Base-by-base conservation (phyloP, 2,888 invertebrate species). In the Adelognathus sp. region DNA sequence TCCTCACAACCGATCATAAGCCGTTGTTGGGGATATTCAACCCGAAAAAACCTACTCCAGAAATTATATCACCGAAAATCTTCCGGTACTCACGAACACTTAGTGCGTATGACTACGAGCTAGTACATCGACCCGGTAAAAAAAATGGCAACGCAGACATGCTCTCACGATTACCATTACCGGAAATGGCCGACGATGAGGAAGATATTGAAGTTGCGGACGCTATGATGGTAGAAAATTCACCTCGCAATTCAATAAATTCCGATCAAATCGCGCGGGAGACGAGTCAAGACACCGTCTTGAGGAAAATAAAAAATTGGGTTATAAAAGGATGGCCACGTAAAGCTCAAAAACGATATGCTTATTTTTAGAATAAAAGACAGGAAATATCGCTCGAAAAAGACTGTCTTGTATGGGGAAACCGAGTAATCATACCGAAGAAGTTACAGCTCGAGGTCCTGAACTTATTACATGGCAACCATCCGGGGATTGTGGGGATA, bases 1-100 rank as follows among this genome's bases (percentile, higher is more conserved):
- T 75, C 0, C 76, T 91, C 1, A 24, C 83, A 1, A 91, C 90
- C 0, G 90, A 91, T 73, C 86, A 90, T 71, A 85, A 89, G 63
- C 90, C 92, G 11, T 31, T 82, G 60, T 39, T 74, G 31, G 39
- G 46, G 4, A 80, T 81, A 41, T 79, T 81, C 44, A 54, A 61
- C 5, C 31, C 71, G 24, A n/a, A 74, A n/a, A 18, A 58, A 39
- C 60, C 56, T 14, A 6, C 79, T 0, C 82, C 76, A 7, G 31
- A 16, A 11, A 79, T 79, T 58, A 76, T 70, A n/a, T 24, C 75
- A 24, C 24, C 33, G 9, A 44, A 27, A 31, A 54, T 54, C 11
- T 54, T 27, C 16, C 74, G 75, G n/a, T 33, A 82, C 3, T 44
- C 52, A 18, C 36, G 27, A 36, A 33, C 50, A 11, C 61, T 71